Evolutionary conservation across 1,140 invertebrate species (phyloP).

Genomic region (Cyclargus thomasi): DNA sequence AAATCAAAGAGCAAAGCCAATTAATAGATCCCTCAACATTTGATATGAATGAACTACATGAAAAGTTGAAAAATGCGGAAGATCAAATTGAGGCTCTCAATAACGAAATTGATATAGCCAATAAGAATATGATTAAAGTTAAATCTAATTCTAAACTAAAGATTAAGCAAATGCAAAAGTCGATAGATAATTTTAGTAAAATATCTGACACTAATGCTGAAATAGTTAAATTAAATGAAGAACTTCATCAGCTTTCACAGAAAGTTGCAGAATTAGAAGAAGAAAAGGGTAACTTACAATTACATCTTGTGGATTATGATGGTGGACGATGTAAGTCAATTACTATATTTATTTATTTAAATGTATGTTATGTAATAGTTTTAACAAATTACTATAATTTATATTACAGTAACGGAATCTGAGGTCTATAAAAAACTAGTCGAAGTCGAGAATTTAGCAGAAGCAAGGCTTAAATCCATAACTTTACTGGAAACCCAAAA

Average conservation of each 20-base stretch:
- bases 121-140: conserved; percentile 89
- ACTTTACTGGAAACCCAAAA: conserved; percentile 80
- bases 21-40: conserved; percentile 26
- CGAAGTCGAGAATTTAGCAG: conserved; percentile 72
- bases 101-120: conserved; percentile 83
- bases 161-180: conserved; percentile 88
- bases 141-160: conserved; percentile 88
- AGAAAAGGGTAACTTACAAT: conserved; percentile 91
- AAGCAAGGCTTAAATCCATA: conserved; percentile 76
- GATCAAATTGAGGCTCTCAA: conserved; percentile 77
- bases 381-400: conserved; percentile 16
- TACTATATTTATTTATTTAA: conserved; percentile 13
- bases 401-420: conserved; percentile 67
- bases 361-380: neutral
- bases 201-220: conserved; percentile 82
- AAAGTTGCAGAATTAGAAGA: conserved; percentile 90
- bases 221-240: conserved; percentile 77
- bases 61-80: conserved; percentile 54
- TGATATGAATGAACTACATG: conserved; percentile 36
- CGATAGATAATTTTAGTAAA: conserved; percentile 85
- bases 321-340: conserved; percentile 81
- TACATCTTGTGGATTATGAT: conserved; percentile 88
- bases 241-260: conserved; percentile 81
- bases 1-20: conserved; percentile 37
- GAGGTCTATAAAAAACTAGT: conserved; percentile 67